Conservation (phyloP, 2,797 vertebrate species). For the Characodon lateralis region DNA sequence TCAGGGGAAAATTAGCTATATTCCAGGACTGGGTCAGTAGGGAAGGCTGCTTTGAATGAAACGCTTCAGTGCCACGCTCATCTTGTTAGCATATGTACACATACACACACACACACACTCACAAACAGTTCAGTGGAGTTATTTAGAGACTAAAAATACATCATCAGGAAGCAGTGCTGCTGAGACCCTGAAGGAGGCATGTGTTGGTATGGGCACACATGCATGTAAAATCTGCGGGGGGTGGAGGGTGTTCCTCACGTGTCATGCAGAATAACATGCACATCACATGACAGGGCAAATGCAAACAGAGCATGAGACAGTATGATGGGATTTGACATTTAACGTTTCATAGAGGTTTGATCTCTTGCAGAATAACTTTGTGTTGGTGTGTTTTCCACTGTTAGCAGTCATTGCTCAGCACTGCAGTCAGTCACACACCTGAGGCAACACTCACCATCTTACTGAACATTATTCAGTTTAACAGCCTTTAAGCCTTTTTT, state of each 20-base stretch:
- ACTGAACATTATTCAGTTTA: neutral
- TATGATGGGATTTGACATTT: constrained; percentile 1
- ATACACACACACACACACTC: constrained; percentile 31
- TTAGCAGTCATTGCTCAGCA: neutral
- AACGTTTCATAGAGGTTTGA: neutral
- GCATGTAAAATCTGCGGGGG: constrained; percentile 9
- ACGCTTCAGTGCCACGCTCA: neutral
- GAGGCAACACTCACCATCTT: neutral
- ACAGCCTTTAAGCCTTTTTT: neutral
- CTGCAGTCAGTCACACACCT: neutral
- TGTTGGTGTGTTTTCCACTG: neutral
- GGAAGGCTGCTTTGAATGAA: constrained; percentile 13
- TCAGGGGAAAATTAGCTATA: neutral
- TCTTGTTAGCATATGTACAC: constrained; percentile 28
- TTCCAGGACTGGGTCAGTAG: constrained; percentile 43
- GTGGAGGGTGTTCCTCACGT: neutral
- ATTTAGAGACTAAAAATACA: constrained; percentile 67
- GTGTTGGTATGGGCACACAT: constrained; percentile 4
- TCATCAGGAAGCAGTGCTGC: constrained; percentile 34
- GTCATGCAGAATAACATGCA: constrained; percentile 24
- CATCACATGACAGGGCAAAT: neutral
- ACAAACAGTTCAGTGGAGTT: constrained; percentile 32
- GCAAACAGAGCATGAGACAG: neutral
- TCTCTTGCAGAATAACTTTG: neutral
- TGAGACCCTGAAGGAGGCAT: constrained; percentile 26